Evolutionary conservation across 2,113 vertebrate species (phyloP), one percentile per base, ranked within the genome.

Genomic region (Fregetta grallaria): DNA sequence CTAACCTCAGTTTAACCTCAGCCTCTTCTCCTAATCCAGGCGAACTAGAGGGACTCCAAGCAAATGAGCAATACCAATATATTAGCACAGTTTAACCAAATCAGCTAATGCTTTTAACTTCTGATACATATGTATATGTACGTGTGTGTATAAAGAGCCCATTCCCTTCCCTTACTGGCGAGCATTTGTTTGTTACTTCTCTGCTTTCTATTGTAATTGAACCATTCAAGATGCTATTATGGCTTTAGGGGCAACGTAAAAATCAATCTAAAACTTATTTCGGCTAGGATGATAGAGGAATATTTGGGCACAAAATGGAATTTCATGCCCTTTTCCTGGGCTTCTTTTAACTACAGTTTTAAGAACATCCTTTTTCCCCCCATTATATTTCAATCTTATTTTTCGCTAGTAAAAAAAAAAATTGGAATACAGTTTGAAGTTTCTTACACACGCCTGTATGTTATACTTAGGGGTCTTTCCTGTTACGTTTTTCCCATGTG

Each of bases 1-100:
- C 83, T 91, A 95, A 91, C 95, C 86, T 93, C 86, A n/a, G 42
- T 85, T 84, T 95, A 94, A 94, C 73, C 86, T 95, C 89, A 89
- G 53, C 58, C 58, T 84, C 38, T 75, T 88, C 67, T 59, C 34
- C 58, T 82, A 75, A 76, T 86, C 61, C 45, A 56, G 40, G 32
- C 0, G 0, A 81, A 45, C 34, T 53, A 77, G 70, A 38, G 65
- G 77, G 73, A 76, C 70, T 82, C 30, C 10, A 65, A 47, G 56
- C 53, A 90, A 65, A 85, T 85, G 65, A 87, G 56, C 47, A 49
- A 15, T 77, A 47, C 21, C 27, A 42, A 2, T 87, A 6, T 45
- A 47, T 83, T 45, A 80, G 62, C 70, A 65, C 34, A 65, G 23
- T 10, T 81, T 89, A 90, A 87, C 44, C 61, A 82, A 58, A 81